phyloP scores from a whole-genome alignment of 2,888 invertebrate species.

The Lithodes maja region DNA sequence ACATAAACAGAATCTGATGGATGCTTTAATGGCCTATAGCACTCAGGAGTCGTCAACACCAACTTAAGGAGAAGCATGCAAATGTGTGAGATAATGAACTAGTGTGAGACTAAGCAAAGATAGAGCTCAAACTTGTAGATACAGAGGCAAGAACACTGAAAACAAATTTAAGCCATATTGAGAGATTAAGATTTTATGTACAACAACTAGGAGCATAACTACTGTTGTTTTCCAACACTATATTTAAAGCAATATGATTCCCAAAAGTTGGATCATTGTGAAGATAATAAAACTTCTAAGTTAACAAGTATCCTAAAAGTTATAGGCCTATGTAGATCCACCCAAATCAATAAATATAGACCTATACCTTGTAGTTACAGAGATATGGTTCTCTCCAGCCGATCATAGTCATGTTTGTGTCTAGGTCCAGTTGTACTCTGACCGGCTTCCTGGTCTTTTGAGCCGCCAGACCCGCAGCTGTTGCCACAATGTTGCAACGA shows the following conservation, averaged over 20 bases:
- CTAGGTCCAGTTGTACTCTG: slow-evolving; percentile 82
- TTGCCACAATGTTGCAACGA: slow-evolving; percentile 79
- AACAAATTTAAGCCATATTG: no score
- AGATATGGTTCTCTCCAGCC: slow-evolving; percentile 70
- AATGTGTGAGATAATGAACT: not conserved
- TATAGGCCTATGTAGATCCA: no score
- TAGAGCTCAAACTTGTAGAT: no score
- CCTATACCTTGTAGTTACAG: slow-evolving; percentile 70
- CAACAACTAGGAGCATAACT: no score
- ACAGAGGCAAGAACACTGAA: no score
- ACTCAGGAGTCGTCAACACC: slow-evolving; percentile 63
- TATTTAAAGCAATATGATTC: no score
- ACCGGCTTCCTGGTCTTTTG: slow-evolving; percentile 81
- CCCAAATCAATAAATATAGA: not conserved
- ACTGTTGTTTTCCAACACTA: no score
- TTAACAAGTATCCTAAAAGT: no score
- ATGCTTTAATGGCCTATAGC: slow-evolving; percentile 57
- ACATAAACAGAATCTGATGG: slow-evolving; percentile 52
- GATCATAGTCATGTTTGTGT: slow-evolving; percentile 80
- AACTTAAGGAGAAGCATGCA: slow-evolving; percentile 36
- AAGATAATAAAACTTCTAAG: no score
- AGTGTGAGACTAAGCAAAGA: no score
- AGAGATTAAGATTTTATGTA: no score
- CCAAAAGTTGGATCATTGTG: no score
- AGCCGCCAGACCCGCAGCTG: slow-evolving; percentile 83